Evolutionary conservation across 2,888 invertebrate genomes (phyloP), one percentile per base, ranked within the genome.

Genomic region (Cyaniris semiargus): DNA sequence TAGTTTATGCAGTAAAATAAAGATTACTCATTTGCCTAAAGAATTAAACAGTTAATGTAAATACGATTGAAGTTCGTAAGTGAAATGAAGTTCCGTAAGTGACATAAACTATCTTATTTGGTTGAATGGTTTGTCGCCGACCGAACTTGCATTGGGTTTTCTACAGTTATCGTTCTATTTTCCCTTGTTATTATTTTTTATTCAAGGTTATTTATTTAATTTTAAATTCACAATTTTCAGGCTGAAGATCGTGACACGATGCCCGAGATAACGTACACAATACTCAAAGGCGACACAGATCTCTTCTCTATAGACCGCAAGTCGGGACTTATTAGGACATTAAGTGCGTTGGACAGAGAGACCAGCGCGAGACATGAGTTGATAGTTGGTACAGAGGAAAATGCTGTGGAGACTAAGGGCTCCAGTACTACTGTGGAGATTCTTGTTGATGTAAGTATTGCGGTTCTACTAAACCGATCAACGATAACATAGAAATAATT

Each of bases 211-310:
- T n/a, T 58, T 31, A 7, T n/a, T 75, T n/a, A 7, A 75, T 27
- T 23, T 3, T 1, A 15, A 27, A 6, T 66, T 18, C 5, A 6
- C 4, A 18, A 15, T 56, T 90, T 89, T 10, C 86, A 97, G 96
- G 98, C 98, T 0, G 95, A 96, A 81, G 98, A 98, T 90, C 97
- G 97, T 1, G 98, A 98, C 83, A 96, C 97, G 0, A 88, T 94
- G 70, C 96, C 96, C 81, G 96, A 97, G 86, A 96, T 98, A 79
- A 98, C 98, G 0, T 98, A 98, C 89, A 95, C 96, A 0, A 96
- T 98, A 76, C 95, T 96, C 79, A 97, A 96, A 89, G 98, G 98
- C 1, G 96, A 97, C 15, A 96, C 95, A 0, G 96, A 97, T 76
- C 90, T 97, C 23, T 98, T 98, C 88, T 95, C 96, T 78, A 97